These are phyloP conservation scores for Sebastes diploproa DNA, from an alignment of 2,797 vertebrate species.

Conservation along the genomic window DNA sequence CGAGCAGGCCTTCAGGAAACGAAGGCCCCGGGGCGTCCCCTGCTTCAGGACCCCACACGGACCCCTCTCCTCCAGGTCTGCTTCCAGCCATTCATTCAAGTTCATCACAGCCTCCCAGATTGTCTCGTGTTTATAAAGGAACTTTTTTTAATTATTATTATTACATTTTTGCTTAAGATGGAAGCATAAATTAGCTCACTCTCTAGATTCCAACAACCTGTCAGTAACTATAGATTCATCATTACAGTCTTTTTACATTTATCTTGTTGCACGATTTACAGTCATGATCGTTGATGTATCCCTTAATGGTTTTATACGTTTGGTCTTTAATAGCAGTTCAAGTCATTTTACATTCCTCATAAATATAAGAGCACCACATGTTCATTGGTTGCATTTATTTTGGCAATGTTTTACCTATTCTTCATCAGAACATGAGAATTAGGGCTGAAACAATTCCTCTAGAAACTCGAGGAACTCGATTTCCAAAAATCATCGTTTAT, in stretches of 20 bases:
- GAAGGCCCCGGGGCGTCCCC: constrained; percentile 95
- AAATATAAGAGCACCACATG: not conserved
- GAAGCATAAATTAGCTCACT: no score
- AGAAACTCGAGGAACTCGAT: no score
- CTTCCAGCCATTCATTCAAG: no score
- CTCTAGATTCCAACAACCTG: no score
- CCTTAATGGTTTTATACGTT: no score
- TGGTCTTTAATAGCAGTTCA: not conserved
- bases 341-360: not conserved
- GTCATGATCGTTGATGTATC: no score
- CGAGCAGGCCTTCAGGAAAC: constrained; percentile 98
- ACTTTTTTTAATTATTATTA: no score
- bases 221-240: not conserved
- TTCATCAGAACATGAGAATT: no score
- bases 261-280: not conserved
- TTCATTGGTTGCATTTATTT: not conserved
- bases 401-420: no score
- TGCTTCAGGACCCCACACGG: constrained; percentile 98
- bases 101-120: not conserved
- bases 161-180: no score
- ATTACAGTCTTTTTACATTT: not conserved
- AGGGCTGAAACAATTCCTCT: no score
- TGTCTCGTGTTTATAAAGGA: not conserved
- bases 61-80: constrained; percentile 96
- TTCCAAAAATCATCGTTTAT: no score